Evolutionary conservation across 1,140 invertebrate species (phyloP), one percentile per base, ranked within the genome.

Genomic region (Drosophila rhopaloa): DNA sequence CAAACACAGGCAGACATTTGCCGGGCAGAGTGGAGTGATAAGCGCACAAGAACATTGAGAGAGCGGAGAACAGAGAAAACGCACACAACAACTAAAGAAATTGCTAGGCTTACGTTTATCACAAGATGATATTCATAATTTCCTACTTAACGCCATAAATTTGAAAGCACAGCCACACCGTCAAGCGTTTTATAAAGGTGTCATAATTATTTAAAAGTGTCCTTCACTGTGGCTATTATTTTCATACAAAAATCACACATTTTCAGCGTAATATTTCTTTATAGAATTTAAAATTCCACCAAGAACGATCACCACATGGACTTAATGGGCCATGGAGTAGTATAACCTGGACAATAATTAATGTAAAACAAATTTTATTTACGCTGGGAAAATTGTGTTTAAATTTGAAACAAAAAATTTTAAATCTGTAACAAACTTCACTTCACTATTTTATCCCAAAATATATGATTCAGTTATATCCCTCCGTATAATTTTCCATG

Each of bases 11-110:
- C 24, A 37, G 7, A 14, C 29, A 63, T 65, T 67, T 63, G 59
- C 50, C 66, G 63, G 67, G 62, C 19, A 16, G n/a, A 53, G 37
- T 79, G 80, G n/a, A 53, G 37, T 79, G 80, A 82, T 82, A 82
- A 82, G 76, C 81, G 47, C 29, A 44, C 55, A 75, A 83, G 76
- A 82, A 83, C 80, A 50, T 19, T 24, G 32, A 32, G 53, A 24
- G 56, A 48, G 13, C 11, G 16, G 11, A 38, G 38, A 70, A 47
- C 11, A 40, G 10, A 29, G 66, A 38, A n/a, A 5, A 50, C 3
- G 7, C 37, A 19, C 24, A 32, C 53, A 62, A 32, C n/a, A 57
- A 27, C 14, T 27, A 16, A 5, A 59, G 51, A 59, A 53, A 61
- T 44, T 55, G 48, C 61, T 76, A 32, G 46, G 54, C 38, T 47